Conservation (phyloP, 2,888 invertebrate genomes). For the Drosophila trichaetosa region DNA sequence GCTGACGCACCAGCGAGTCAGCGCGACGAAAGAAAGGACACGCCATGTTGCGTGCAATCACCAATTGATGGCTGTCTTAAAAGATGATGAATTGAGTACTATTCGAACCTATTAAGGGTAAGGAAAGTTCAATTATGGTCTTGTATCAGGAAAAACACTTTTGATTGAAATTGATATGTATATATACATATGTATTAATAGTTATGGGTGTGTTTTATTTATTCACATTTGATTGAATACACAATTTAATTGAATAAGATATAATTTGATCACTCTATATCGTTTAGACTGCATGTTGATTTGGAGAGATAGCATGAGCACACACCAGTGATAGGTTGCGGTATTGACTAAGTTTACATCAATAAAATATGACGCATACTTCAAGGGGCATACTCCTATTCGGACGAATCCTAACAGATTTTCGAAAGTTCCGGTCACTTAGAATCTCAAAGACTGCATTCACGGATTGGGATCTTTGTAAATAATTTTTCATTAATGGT, state of each 20-base stretch:
- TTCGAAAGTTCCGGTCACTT: background rate
- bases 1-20: slow-evolving; percentile 83
- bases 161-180: background rate
- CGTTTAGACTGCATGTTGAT: background rate
- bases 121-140: slow-evolving; percentile 16
- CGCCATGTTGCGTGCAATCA: slow-evolving; percentile 81
- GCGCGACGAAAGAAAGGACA: slow-evolving; percentile 84
- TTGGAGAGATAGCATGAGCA: background rate
- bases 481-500: background rate
- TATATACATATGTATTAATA: background rate
- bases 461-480: background rate
- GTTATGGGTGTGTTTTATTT: background rate
- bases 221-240: background rate
- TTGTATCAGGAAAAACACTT: background rate
- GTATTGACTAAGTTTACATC: background rate
- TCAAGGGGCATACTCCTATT: background rate
- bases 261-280: background rate
- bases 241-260: background rate
- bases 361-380: background rate
- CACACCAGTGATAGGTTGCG: background rate
- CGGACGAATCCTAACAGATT: background rate
- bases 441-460: background rate
- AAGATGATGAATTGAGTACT: slow-evolving; percentile 1
- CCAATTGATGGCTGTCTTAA: slow-evolving; percentile 19
- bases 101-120: background rate